These are phyloP conservation scores for Thelaira solivaga DNA, from an alignment of 2,888 invertebrate genomes.

Conservation along the genomic window DNA sequence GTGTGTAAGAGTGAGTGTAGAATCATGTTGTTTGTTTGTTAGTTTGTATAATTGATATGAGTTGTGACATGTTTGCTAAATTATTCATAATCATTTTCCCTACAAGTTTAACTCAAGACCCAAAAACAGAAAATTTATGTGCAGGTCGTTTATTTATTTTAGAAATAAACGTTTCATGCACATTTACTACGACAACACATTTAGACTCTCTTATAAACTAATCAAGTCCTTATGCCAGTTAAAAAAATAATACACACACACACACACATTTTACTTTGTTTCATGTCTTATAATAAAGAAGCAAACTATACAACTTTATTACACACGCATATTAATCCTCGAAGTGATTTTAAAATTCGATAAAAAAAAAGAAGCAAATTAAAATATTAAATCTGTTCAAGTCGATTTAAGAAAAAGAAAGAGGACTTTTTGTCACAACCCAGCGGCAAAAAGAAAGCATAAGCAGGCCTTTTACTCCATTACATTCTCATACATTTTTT, in stretches of 20 bases:
- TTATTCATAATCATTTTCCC: constrained; percentile 50
- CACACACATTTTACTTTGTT: constrained; percentile 43
- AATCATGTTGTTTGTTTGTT: neutral
- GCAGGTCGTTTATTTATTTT: constrained; percentile 4
- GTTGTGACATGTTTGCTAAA: constrained; percentile 60
- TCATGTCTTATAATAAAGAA: constrained; percentile 29
- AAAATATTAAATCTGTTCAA: no score
- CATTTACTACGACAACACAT: neutral
- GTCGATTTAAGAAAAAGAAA: no score
- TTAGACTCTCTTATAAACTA: constrained; percentile 27
- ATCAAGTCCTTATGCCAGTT: constrained; percentile 29
- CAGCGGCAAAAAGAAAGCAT: no score
- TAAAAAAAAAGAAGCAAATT: neutral
- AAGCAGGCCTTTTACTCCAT: no score
- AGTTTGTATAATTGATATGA: constrained; percentile 50
- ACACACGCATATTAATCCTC: neutral
- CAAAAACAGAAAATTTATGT: neutral
- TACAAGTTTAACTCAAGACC: neutral
- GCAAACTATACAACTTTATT: neutral
- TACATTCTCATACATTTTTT: no score
- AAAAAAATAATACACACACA: no score
- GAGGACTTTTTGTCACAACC: no score
- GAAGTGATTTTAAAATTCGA: neutral
- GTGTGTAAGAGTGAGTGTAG: neutral
- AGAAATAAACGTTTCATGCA: constrained; percentile 17